Evolutionary conservation across 2,797 vertebrate genomes (phyloP), one percentile per base, ranked within the genome.

Genomic region (Apodemus agrarius): DNA sequence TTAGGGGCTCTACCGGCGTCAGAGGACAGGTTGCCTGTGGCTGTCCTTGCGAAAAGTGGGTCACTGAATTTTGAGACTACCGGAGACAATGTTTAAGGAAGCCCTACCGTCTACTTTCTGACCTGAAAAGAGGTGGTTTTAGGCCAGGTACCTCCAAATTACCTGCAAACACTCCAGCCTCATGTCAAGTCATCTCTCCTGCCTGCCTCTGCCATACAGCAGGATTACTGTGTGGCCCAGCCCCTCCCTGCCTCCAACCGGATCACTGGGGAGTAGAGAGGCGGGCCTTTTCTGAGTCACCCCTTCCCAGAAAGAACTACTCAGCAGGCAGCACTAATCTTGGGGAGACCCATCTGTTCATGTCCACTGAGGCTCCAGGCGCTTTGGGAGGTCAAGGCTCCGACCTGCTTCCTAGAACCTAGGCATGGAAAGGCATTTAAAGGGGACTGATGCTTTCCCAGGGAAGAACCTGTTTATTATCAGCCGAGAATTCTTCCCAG

Each of bases 271-370:
- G 90, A 82, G 49, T 75, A 85, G 90, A 92, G 0, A 16, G 43
- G 57, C 3, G 2, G 52, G 52, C 52, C 52, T 52, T 52, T 13
- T 86, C 29, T 88, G 87, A 85, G 87, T 95, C 87, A 95, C 84
- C 61, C 29, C 6, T 0, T 29, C 9, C 0, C 1, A 0, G 22
- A 61, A 21, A 78, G 16, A 49, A 14, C 22, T 13, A 40, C 24
- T 75, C 34, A 61, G 37, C 87, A 61, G 22, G 43, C 19, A 16
- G 43, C 74, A 6, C 54, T 49, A 24, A 40, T 31, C 72, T 34
- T 76, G 37, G 24, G 43, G n/a, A 29, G 37, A 52, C 37, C 22
- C 19, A 54, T 37, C 17, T 0, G 13, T 1, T 75, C 82, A 2
- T 8, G 29, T 31, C 72, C 34, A 65, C 14, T 61, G 17, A 0